Percentiles rank a stretch among this genome's conserved stretches.
Conservation (phyloP, 1,140 invertebrate species). For the Adelges cooleyi region DNA sequence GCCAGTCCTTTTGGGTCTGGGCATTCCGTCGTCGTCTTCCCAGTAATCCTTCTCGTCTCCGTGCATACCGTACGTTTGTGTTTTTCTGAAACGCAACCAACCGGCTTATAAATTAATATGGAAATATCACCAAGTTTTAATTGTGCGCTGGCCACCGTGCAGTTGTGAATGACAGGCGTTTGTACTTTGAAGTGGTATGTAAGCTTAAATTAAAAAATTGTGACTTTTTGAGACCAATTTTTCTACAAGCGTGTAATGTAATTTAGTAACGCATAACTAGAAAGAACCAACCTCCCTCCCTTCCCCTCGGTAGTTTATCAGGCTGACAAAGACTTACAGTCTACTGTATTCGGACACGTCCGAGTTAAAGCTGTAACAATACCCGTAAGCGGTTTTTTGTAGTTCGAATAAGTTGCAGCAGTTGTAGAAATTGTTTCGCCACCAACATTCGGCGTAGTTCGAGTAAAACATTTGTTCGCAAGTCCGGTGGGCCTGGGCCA, state of each 20-base stretch:
- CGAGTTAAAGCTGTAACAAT: conserved; percentile 38
- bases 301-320: too few relatives aligned
- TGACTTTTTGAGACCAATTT: too few relatives aligned
- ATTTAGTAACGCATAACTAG: too few relatives aligned
- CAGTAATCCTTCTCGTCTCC: conserved; percentile 24
- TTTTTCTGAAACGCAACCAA: conserved; percentile 13
- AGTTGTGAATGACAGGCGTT: too few relatives aligned
- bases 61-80: conserved; percentile 19
- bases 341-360: conserved; percentile 33
- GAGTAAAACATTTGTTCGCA: conserved; percentile 35
- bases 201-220: too few relatives aligned
- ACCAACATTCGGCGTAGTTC: conserved; percentile 35
- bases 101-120: too few relatives aligned
- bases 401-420: conserved; percentile 36
- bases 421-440: conserved; percentile 33
- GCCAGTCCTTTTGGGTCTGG: conserved; percentile 25
- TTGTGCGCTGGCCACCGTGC: too few relatives aligned
- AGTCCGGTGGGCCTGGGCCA: conserved; percentile 32
- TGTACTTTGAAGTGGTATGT: too few relatives aligned
- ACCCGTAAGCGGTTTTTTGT: conserved; percentile 37
- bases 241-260: too few relatives aligned
- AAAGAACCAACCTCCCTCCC: too few relatives aligned
- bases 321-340: too few relatives aligned
- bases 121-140: too few relatives aligned
- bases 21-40: conserved; percentile 6